Conservation (phyloP, 2,888 invertebrate genomes). For the Drosophila austrosaltans region DNA sequence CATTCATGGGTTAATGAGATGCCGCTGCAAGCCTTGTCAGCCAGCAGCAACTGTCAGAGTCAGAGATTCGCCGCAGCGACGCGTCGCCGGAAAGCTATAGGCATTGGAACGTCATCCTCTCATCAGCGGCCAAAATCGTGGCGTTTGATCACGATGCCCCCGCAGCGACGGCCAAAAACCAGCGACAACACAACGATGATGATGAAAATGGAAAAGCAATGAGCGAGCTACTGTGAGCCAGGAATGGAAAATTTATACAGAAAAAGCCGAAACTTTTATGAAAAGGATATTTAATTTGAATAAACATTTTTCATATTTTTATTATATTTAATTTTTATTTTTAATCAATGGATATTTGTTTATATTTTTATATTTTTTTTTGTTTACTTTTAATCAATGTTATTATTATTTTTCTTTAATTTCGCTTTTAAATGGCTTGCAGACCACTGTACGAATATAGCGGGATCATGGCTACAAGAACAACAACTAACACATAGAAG, state of each 20-base stretch:
- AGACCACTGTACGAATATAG: constrained; percentile 38
- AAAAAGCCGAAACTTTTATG: neutral
- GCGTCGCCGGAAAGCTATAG: constrained; percentile 46
- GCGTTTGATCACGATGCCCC: constrained; percentile 69
- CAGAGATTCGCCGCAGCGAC: constrained; percentile 44
- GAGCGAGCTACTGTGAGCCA: constrained; percentile 44
- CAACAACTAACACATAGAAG: constrained; percentile 42
- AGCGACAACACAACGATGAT: constrained; percentile 18
- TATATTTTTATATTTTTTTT: no score
- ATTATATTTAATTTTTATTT: neutral
- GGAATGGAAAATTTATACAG: neutral
- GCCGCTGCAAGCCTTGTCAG: constrained; percentile 45
- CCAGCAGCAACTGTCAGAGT: constrained; percentile 37
- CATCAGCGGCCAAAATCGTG: constrained; percentile 60
- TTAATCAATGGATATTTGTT: neutral
- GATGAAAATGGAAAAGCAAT: constrained; percentile 60
- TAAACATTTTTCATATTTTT: no score
- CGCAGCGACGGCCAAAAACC: constrained; percentile 31
- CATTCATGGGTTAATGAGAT: constrained; percentile 29
- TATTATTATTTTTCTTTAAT: neutral
- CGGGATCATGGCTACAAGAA: constrained; percentile 24
- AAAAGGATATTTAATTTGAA: no score
- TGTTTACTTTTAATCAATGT: neutral
- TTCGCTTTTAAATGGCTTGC: neutral
- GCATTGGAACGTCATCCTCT: constrained; percentile 41